Conservation (phyloP, 2,797 vertebrate genomes). For the Bradypus variegatus region DNA sequence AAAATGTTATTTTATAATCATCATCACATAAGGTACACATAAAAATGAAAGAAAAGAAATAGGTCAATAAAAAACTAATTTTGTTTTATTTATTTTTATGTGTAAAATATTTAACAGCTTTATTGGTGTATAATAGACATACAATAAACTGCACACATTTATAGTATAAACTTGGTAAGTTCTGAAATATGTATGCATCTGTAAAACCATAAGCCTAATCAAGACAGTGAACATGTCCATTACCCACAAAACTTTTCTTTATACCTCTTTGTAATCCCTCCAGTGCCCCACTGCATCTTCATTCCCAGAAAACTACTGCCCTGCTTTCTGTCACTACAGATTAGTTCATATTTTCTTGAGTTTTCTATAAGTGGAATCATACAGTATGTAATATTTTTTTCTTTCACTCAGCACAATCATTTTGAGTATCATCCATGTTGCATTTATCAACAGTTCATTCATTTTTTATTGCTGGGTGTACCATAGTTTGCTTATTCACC, state of each 20-base stretch:
- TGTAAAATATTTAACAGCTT: not conserved
- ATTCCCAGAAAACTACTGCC: not conserved
- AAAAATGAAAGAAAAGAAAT: not conserved
- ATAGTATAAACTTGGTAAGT: not conserved
- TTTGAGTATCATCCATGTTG: not conserved
- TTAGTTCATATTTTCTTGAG: not conserved
- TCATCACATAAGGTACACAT: not conserved
- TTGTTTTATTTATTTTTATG: not conserved
- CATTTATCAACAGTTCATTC: not conserved
- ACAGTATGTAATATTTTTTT: not conserved
- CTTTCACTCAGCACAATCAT: not conserved
- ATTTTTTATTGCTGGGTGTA: not conserved
- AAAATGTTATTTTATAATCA: constrained; percentile 1
- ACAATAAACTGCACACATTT: not conserved
- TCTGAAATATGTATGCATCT: not conserved
- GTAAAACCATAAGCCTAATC: not conserved
- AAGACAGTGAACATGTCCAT: not conserved
- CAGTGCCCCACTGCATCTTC: not conserved
- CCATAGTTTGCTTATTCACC: not conserved
- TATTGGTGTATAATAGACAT: not conserved
- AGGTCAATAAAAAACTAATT: not conserved
- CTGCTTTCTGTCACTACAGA: not conserved
- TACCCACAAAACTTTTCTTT: not conserved
- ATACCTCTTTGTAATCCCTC: not conserved
- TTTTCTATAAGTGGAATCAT: not conserved